Base-by-base conservation (phyloP, 2,888 invertebrate species). In the Andrena chrysosceles region DNA sequence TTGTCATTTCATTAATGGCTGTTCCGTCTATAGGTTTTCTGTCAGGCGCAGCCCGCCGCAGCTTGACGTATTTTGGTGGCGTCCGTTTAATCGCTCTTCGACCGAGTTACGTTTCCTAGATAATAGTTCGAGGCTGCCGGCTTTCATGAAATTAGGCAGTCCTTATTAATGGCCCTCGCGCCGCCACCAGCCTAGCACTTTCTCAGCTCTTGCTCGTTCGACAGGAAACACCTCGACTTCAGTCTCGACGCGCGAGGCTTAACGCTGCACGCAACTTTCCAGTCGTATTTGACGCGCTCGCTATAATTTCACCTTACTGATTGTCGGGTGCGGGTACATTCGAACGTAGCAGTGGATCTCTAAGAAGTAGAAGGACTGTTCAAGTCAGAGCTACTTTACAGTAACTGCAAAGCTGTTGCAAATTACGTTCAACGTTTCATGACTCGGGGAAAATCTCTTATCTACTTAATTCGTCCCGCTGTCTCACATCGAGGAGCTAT, bases 1-100 rank as follows among this genome's bases (percentile, higher is more conserved):
- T 88, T 88, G 89, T 88, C 88, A 88, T 88, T 87, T 88, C 87
- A 87, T 88, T 88, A 88, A 88, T 88, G 86, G 89, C 85, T 85
- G 87, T 87, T 85, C 85, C 87, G 83, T 86, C 84, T 88, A 88
- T 88, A 88, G 88, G 89, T 88, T 88, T 88, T 87, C 88, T 81
- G 89, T 88, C 88, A 88, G 85, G 31, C 75, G 67, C 88, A 88
- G 71, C 72, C 84, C 85, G 76, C 83, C 86, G 78, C 84, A 78
- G 81, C 84, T 86, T 86, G 88, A 89, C 86, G 86, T 87, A 88
- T 88, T 88, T 88, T 87, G 86, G 85, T 69, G 83, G 84, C 81
- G 75, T 86, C 78, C 84, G 83, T 83, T 87, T 88, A 88, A 87
- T 84, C 87, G 85, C 85, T 79, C 83, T 86, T 88, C 85, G 88